Evolutionary conservation across 1,140 invertebrate species (phyloP), one percentile per base, ranked within the genome.

Genomic region (Drosophila asahinai): DNA sequence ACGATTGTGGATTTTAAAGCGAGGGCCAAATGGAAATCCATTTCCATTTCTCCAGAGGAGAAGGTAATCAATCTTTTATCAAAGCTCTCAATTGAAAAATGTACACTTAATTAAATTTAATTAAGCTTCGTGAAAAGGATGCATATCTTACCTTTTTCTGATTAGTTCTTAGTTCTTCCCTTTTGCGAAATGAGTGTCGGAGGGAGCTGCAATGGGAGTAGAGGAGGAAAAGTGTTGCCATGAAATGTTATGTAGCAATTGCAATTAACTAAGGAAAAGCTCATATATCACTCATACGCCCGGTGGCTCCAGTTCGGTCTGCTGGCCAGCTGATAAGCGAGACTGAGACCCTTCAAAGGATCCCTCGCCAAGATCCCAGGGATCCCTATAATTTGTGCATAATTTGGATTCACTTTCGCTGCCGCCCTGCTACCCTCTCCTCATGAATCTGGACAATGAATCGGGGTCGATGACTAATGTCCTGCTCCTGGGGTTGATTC

Each of bases 391-490:
- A 52, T 63, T 65, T 71, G 59, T 66, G 72, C 80, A 83, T 83
- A 70, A 70, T 75, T 83, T 83, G 27, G 52, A 25, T 25, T 80
- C 74, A 65, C 72, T 70, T 49, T 65, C 15, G 8, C 40, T 42
- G 5, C 15, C 33, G 8, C 19, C 19, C 19, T 22, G 7, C 8
- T 6, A 12, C 9, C 43, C 27, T 61, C 3, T 15, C 15, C 15
- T 5, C 38, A 68, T 47, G 65, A 57, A 49, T 70, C 45, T 22
- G 25, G 19, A 36, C 22, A 51, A 33, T 38, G 48, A 8, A 54
- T 40, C 36, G 42, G 42, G 80, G 79, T 77, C 79, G 72, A 71
- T 83, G 80, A 83, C 59, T 78, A 74, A 83, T 82, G 67, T 82
- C 33, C 62, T 9, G 60, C 30, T 51, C 17, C n/a, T 25, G 63